Conservation (phyloP, 2,888 invertebrate genomes). For the Branchellion lobata region DNA sequence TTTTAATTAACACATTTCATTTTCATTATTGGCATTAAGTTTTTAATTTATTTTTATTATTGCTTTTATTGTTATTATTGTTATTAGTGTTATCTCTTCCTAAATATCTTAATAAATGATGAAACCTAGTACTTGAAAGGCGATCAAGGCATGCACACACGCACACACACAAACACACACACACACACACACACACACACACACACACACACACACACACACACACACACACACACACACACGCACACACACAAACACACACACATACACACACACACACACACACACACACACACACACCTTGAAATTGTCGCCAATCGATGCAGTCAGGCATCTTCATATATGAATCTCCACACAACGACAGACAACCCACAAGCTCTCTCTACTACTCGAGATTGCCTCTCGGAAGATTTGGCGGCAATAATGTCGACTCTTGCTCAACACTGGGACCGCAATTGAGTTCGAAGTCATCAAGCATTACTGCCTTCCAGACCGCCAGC, state of each 20-base stretch:
- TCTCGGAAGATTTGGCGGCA: no score
- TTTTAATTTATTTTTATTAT: neutral
- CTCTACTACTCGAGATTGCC: no score
- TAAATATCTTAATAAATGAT: constrained; percentile 20
- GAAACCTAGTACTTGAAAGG: neutral
- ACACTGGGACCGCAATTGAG: no score
- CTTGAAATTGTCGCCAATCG: neutral
- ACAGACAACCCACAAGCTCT: no score
- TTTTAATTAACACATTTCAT: no score
- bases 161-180: constrained; percentile 15
- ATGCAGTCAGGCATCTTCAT: neutral
- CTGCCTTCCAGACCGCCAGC: no score
- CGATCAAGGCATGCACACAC: neutral
- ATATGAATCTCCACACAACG: no score
- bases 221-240: neutral
- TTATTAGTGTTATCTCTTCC: neutral
- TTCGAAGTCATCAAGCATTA: no score
- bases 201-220: neutral
- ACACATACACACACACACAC: neutral
- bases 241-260: neutral
- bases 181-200: constrained; percentile 15
- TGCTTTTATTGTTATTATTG: neutral
- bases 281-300: neutral
- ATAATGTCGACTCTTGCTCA: no score
- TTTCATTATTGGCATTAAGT: neutral